Evolutionary conservation across 1,140 invertebrate species (phyloP), one percentile per base, ranked within the genome.

Genomic region (Lasioglossum baleicum): DNA sequence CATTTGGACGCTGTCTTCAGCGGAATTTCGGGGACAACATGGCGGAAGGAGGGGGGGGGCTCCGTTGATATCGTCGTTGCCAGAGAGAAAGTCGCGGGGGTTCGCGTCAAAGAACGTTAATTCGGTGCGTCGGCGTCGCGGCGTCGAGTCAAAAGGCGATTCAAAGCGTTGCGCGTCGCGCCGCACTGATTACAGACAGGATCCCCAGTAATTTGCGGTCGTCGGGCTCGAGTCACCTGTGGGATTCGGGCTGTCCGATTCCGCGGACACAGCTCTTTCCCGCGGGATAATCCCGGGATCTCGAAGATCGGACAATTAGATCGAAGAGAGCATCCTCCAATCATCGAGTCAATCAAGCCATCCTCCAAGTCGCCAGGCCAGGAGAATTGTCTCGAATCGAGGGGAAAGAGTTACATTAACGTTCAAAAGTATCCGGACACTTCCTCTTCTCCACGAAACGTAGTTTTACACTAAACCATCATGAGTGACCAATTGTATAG

Each of bases 141-240:
- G n/a, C 40, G 51, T 17, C 22, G 17, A 17, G 35, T 53, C 60
- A 64, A 84, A 84, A 65, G 74, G 22, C 64, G 40, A 31, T 15
- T 61, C 48, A 26, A 75, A 76, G 42, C n/a, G 48, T 56, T 44
- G 51, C 51, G 31, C 51, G 31, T 35, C 42, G 78, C n/a, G 81
- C 35, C 51, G 8, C 75, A 63, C 74, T 83, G 76, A 84, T 84
- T 84, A 83, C 74, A 84, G 66, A 66, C 71, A 65, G 69, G 72
- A 84, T 80, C 64, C 75, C 15, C 78, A 44, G 72, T 80, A 82
- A 81, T 74, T 81, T 60, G 80, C 75, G 70, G 35, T 63, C 56
- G 22, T 48, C 64, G 48, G 26, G 15, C 42, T 11, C 6, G 26
- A 75, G 40, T 70, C 79, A 70, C 63, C 74, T 53, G 67, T 66